Conservation (phyloP, 2,888 invertebrate species). For the Amblyteles armatorius region DNA sequence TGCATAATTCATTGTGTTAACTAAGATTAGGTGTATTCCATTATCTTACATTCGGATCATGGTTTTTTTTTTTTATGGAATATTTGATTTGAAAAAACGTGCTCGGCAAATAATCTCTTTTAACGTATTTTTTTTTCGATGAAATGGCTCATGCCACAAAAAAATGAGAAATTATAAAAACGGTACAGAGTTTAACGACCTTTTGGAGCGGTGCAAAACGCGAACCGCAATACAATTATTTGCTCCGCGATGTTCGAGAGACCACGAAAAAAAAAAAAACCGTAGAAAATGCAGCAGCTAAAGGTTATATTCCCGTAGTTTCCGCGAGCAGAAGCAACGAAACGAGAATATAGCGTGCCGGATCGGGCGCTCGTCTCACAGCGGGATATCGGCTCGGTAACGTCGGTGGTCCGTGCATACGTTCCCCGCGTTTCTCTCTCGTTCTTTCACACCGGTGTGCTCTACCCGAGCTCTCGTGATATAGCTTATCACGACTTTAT, state of each 20-base stretch:
- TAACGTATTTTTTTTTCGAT: neutral
- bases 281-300: constrained; percentile 18
- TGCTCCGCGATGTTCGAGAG: constrained; percentile 41
- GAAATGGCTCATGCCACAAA: neutral
- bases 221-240: constrained; percentile 55
- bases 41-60: neutral
- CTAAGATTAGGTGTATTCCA: neutral
- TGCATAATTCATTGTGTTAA: neutral
- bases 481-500: constrained; percentile 83
- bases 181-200: constrained; percentile 6
- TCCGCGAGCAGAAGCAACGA: constrained; percentile 43
- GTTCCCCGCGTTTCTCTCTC: constrained; percentile 38
- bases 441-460: constrained; percentile 68
- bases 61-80: neutral
- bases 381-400: constrained; percentile 64
- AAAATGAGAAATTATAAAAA: constrained; percentile 16
- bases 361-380: constrained; percentile 55
- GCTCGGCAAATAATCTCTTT: neutral
- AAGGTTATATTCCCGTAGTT: constrained; percentile 48
- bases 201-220: constrained; percentile 18
- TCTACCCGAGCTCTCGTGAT: constrained; percentile 77
- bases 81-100: neutral
- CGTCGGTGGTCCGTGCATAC: constrained; percentile 68
- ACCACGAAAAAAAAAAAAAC: constrained; percentile 29
- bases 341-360: constrained; percentile 43